Evolutionary conservation across 1,140 invertebrate genomes (phyloP), one percentile per base, ranked within the genome.

Genomic region (Marisa cornuarietis): DNA sequence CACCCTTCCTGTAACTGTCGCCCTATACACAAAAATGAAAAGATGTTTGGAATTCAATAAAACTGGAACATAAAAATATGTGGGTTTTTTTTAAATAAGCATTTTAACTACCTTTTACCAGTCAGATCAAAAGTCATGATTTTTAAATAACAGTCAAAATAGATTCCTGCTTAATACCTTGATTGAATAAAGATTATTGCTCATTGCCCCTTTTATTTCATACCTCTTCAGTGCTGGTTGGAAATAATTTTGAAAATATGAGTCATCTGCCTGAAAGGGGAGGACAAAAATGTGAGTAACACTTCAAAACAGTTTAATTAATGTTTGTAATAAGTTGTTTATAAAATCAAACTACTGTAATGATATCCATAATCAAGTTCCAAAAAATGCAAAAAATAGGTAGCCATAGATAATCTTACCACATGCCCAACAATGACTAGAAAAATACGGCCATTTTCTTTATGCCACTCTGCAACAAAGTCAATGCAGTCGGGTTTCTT

Each of bases 341-440:
- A 74, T 13, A 54, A 74, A 74, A 74, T 13, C 13, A 52, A 74
- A 7, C 51, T 22, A 68, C n/a, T 13, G n/a, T 26, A 11, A 42
- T 26, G 11, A 24, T 7, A 13, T 1, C n/a, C 9, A 72, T 42
- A 42, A 26, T 72, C 14, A 72, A 49, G 71, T 71, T 26, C 26
- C 69, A 22, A 22, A 22, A 49, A 42, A 22, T 72, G 2, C 49
- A 11, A n/a, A 72, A n/a, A 49, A 49, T 5, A 49, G 10, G 71
- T 51, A 22, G 14, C 31, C 14, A 13, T 72, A 26, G 4, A 26
- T 51, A 8, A 52, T 51, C 82, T 78, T 84, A 86, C 85, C 80
- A 79, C 72, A 66, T 79, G 82, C 18, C 86, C 86, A 31, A 87
- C 42, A 71, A 87, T 79, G 22, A 85, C 65, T 49, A 71, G 77